Base-by-base conservation (phyloP, 2,113 vertebrate genomes). In the Chionodraco myersi region DNA sequence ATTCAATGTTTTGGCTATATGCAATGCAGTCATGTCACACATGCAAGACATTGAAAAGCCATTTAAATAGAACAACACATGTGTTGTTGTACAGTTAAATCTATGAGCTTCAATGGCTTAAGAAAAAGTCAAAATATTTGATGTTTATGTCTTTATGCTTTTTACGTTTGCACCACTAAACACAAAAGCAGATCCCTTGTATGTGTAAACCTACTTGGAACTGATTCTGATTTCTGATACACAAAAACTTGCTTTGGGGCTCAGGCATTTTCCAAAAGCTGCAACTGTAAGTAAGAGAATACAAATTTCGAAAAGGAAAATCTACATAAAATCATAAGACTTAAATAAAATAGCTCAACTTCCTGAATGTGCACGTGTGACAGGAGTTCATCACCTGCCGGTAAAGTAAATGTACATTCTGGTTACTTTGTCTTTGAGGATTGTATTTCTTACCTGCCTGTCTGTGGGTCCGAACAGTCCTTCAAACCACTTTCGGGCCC, bases 401-500 rank as follows among this genome's bases (percentile, higher is more conserved):
- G 57, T 76, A 4, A 67, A 49, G 5, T 61, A 9, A 63, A 60
- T 60, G 77, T 51, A 51, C 10, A 61, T 64, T 59, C 45, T 45
- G 59, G 6, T 71, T 44, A 13, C 9, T 76, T 1, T 2, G 13
- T 60, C 60, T 26, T 0, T 0, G 23, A 86, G 10, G 26, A 30
- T 30, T 30, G 30, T 51, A 49, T 71, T 47, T 18, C 49, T 66
- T n/a, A 56, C 59, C 14, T 10, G 30, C 16, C 54, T 9, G 12
- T 80, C 30, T 65, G 23, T 26, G 75, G 21, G 56, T 71, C 53
- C 67, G 45, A 86, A 74, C 3, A 4, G 65, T 76, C 70, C 65
- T 71, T 87, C 74, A 84, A 60, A 52, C 66, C 67, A 71, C 62
- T 69, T 74, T 58, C 15, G 16, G 13, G 56, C 49, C 62, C 6